phyloP scores from a whole-genome alignment of 1,140 invertebrate species.

The Sweltsa coloradensis region DNA sequence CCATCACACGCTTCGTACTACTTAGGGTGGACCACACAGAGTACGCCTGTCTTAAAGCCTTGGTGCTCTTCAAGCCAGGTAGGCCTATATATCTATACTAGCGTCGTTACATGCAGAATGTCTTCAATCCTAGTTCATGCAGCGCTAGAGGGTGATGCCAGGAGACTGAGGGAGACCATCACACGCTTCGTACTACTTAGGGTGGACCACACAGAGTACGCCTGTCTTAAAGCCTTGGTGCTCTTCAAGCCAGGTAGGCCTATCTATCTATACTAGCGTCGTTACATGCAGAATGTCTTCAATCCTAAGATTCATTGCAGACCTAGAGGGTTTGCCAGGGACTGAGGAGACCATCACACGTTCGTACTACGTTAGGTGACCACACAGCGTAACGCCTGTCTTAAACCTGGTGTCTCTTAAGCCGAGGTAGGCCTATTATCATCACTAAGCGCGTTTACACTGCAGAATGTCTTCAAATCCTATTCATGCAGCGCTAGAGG shows the following conservation, averaged over 20 bases:
- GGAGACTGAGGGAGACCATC: slow-evolving; percentile 45
- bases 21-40: slow-evolving; percentile 67
- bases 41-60: slow-evolving; percentile 69
- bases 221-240: slow-evolving; percentile 68
- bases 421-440: slow-evolving; percentile 61
- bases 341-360: slow-evolving; percentile 46
- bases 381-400: slow-evolving; percentile 74
- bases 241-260: slow-evolving; percentile 68
- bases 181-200: slow-evolving; percentile 47
- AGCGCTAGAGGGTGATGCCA: slow-evolving; percentile 34
- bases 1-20: slow-evolving; percentile 48
- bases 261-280: too few relatives aligned
- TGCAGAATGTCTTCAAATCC: too few relatives aligned
- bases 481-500: slow-evolving; percentile 32
- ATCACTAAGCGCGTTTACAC: too few relatives aligned
- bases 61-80: slow-evolving; percentile 73
- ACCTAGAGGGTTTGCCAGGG: slow-evolving; percentile 38
- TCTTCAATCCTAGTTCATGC: too few relatives aligned
- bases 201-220: slow-evolving; percentile 71
- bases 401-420: slow-evolving; percentile 69
- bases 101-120: too few relatives aligned
- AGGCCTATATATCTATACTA: too few relatives aligned
- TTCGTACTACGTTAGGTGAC: slow-evolving; percentile 50
- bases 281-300: too few relatives aligned
- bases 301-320: too few relatives aligned